Evolutionary conservation across 2,888 invertebrate genomes (phyloP).

Genomic region (Rhogogaster chlorosoma): DNA sequence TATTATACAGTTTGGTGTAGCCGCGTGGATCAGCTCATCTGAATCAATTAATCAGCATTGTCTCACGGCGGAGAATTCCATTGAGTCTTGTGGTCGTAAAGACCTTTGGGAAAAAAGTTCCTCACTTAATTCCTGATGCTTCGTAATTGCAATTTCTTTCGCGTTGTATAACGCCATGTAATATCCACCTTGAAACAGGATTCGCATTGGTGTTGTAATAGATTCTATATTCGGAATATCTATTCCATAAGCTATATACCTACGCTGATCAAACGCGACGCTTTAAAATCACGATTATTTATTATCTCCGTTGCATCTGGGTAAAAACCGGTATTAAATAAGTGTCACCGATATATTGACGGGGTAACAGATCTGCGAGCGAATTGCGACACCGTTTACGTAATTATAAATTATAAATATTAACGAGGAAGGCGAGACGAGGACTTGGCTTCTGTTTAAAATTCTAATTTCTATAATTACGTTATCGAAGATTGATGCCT

Average conservation of each 20-base stretch:
- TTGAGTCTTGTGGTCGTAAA: neutral
- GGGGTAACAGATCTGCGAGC: neutral
- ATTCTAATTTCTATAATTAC: slow-evolving; percentile 20
- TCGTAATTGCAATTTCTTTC: neutral
- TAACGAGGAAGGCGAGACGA: slow-evolving; percentile 3
- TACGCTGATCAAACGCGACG: neutral
- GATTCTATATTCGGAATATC: neutral
- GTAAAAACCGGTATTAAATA: slow-evolving; percentile 36
- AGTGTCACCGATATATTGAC: slow-evolving; percentile 26
- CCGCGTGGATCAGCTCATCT: slow-evolving; percentile 4
- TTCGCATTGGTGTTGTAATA: slow-evolving; percentile 16
- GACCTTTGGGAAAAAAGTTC: neutral
- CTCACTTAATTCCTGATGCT: neutral
- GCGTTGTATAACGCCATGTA: neutral
- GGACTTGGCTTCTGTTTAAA: neutral
- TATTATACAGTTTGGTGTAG: neutral
- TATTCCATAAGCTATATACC: neutral
- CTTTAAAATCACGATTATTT: neutral
- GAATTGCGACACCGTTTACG: slow-evolving; percentile 25
- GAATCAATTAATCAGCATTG: slow-evolving; percentile 25
- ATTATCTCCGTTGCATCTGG: neutral
- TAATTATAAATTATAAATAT: slow-evolving; percentile 37
- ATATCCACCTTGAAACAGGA: slow-evolving; percentile 23
- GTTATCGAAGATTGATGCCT: neutral
- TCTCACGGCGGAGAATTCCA: neutral